A percentile compares a stretch with the other conserved stretches of the same genome.
phyloP scores from a whole-genome alignment of 2,113 vertebrate species.

The Seriola rivoliana region DNA sequence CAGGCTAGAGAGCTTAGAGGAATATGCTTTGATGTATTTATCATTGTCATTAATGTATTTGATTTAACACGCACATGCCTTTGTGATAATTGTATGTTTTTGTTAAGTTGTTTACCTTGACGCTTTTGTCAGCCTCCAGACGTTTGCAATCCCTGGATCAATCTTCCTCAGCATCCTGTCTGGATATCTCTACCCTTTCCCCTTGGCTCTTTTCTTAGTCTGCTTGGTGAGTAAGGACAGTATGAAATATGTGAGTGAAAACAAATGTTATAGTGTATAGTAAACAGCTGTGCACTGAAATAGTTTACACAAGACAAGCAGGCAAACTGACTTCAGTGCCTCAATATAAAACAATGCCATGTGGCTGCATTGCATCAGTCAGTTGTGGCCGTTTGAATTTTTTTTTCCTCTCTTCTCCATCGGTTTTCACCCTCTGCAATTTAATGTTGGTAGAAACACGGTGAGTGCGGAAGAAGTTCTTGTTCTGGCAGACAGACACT shows the following conservation, averaged over 20 bases:
- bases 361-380: too few relatives aligned
- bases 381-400: too few relatives aligned
- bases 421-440: background rate
- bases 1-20: background rate
- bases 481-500: background rate
- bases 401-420: background rate
- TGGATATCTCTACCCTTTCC: constrained; percentile 98
- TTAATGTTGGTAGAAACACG: background rate
- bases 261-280: background rate
- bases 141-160: constrained; percentile 97
- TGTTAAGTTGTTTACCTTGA: constrained; percentile 83
- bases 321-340: too few relatives aligned
- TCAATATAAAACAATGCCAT: too few relatives aligned
- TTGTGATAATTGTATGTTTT: background rate
- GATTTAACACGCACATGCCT: background rate
- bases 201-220: constrained; percentile 95
- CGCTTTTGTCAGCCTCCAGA: constrained; percentile 90
- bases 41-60: background rate
- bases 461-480: background rate
- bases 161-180: constrained; percentile 99
- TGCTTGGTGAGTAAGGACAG: constrained; percentile 91
- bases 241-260: constrained; percentile 19
- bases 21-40: background rate
- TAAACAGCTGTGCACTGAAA: background rate
- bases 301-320: background rate